phyloP scores from a whole-genome alignment of 1,140 invertebrate genomes.

The Camponotus floridanus region DNA sequence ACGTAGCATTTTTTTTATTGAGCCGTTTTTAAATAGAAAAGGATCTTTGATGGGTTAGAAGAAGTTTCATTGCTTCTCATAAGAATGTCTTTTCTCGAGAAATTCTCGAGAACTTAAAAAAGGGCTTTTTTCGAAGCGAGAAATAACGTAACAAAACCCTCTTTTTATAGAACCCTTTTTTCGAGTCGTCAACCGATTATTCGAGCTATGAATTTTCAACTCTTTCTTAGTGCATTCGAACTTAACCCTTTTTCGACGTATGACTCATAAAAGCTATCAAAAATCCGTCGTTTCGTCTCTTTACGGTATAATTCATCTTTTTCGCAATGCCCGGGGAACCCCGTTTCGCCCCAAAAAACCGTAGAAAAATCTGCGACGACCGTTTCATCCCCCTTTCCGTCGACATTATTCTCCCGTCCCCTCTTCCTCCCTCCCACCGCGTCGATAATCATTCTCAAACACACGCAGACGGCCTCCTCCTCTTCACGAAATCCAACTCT shows the following conservation, averaged over 20 bases:
- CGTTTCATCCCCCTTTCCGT: conserved; percentile 35
- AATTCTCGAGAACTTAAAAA: background rate
- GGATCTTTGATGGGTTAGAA: background rate
- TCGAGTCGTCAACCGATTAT: background rate
- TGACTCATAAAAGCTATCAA: conserved; percentile 3
- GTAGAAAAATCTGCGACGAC: conserved; percentile 76
- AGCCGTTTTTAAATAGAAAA: background rate
- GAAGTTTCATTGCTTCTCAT: background rate
- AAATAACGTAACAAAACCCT: conserved; percentile 29
- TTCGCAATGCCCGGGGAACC: conserved; percentile 1
- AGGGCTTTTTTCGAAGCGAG: conserved; percentile 19
- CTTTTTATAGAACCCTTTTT: conserved; percentile 31
- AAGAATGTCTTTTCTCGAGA: background rate
- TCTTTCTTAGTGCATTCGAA: conserved; percentile 24
- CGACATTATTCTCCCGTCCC: background rate
- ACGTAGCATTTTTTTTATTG: background rate
- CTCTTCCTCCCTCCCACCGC: conserved; percentile 22
- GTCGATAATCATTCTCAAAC: conserved; percentile 51
- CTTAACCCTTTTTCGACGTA: conserved; percentile 64
- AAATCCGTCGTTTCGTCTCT: conserved; percentile 11
- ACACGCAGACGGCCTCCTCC: conserved; percentile 55
- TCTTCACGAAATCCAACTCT: conserved; percentile 81
- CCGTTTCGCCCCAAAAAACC: conserved; percentile 63
- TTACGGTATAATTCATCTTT: conserved; percentile 58
- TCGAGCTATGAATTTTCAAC: conserved; percentile 22